Evolutionary conservation across 2,113 vertebrate genomes (phyloP), one percentile per base, ranked within the genome.

Genomic region (Ictalurus furcatus): DNA sequence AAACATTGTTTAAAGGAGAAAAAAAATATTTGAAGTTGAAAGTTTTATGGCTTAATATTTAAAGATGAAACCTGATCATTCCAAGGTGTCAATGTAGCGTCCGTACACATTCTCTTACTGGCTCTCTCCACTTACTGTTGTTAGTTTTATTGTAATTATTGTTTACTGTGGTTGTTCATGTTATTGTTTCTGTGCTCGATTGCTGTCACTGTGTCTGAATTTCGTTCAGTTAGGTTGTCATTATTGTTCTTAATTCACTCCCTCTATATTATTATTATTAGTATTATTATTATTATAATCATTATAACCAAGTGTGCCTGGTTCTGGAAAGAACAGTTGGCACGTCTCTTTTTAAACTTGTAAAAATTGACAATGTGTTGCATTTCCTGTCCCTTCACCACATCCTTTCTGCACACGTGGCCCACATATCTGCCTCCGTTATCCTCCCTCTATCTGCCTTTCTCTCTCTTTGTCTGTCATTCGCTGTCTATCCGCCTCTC

Each of bases 341-440:
- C 78, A 61, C 40, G 1, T 63, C 30, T 86, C 48, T 79, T 59
- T 82, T 89, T 74, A 67, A 82, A 84, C 48, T 59, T 37, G 71
- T 34, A 63, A 56, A 67, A 59, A 78, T 56, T 79, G 87, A 79
- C 86, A 86, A 63, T 88, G 90, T 89, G 65, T 80, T 93, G 88
- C 90, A 86, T 93, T 93, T 94, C 93, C 92, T 88, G 88, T 69
- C 79, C 89, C 65, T 90, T 88, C 65, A 59, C 91, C 93, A 93
- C 94, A 94, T 95, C 94, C 94, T 94, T 91, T 25, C 44, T 84
- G 25, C 21, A 88, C 80, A 86, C 74, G 86, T 87, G 30, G 83
- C 84, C 90, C 59, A 65, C 88, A 30, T 88, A 67, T 71, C 90
- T 91, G 19, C 63, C 78, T 56, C 5, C 88, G 90, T 13, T 61